phyloP scores from a whole-genome alignment of 2,888 invertebrate genomes.

The Agonopterix alstromeriana region DNA sequence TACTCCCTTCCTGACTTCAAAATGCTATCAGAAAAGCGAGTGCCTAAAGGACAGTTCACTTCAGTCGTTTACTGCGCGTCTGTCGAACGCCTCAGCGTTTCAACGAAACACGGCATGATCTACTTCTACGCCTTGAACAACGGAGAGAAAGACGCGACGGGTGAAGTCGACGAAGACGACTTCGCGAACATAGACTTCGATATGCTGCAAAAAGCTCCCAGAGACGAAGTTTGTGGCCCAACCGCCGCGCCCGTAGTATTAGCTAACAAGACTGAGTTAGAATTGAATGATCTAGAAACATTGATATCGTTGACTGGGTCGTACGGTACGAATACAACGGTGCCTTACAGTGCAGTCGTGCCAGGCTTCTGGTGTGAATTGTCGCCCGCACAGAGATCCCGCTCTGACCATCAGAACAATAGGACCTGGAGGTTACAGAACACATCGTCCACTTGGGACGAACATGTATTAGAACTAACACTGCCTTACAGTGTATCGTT shows the following conservation, averaged over 20 bases:
- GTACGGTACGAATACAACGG: constrained; percentile 76
- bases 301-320: constrained; percentile 87
- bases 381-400: constrained; percentile 92
- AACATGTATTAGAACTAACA: constrained; percentile 93
- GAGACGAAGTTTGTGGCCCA: constrained; percentile 48
- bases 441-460: constrained; percentile 94
- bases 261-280: constrained; percentile 78
- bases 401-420: constrained; percentile 92
- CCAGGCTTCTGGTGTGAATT: constrained; percentile 96
- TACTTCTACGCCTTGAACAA: constrained; percentile 89
- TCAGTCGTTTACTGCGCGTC: constrained; percentile 92
- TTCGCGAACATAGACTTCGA: constrained; percentile 66
- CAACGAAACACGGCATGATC: constrained; percentile 86
- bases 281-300: constrained; percentile 78
- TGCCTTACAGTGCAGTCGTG: constrained; percentile 89
- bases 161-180: constrained; percentile 84
- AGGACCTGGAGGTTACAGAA: constrained; percentile 93
- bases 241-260: constrained; percentile 53
- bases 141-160: constrained; percentile 82
- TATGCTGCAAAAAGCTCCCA: constrained; percentile 56
- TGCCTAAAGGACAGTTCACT: constrained; percentile 84
- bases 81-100: constrained; percentile 90
- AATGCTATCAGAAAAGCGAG: constrained; percentile 80
- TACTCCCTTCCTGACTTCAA: constrained; percentile 83
- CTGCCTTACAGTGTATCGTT: constrained; percentile 86